phyloP scores from a whole-genome alignment of 2,797 vertebrate genomes.

The Serranus cabrilla region DNA sequence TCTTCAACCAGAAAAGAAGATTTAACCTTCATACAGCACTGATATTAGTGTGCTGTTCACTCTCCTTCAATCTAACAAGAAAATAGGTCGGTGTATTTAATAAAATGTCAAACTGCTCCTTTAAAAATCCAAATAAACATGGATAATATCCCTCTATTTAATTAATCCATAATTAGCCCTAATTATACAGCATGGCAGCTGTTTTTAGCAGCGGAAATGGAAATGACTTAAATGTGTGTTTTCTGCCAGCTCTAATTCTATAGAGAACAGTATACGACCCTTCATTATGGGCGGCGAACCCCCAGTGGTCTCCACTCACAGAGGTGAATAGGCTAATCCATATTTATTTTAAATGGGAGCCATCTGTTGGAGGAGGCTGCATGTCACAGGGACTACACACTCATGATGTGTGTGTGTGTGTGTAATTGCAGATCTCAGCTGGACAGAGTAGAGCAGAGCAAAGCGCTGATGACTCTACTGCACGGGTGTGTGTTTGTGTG shows the following conservation, averaged over 20 bases:
- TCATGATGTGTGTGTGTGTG: conserved; percentile 13
- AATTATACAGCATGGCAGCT: conserved; percentile 19
- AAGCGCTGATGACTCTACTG: conserved; percentile 58
- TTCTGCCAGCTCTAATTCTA: conserved; percentile 32
- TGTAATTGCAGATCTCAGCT: conserved; percentile 62
- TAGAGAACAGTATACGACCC: conserved; percentile 40
- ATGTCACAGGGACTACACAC: conserved; percentile 56
- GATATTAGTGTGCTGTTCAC: too few relatives aligned
- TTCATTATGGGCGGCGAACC: conserved; percentile 51
- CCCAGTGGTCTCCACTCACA: conserved; percentile 47
- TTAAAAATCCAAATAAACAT: conserved; percentile 1
- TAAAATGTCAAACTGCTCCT: not conserved
- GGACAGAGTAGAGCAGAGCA: conserved; percentile 46
- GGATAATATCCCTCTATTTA: not conserved
- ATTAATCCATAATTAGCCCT: conserved; percentile 1
- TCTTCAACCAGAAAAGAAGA: too few relatives aligned
- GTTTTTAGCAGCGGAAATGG: conserved; percentile 14
- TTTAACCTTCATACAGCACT: too few relatives aligned
- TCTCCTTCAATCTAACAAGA: too few relatives aligned
- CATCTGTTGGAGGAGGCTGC: conserved; percentile 74
- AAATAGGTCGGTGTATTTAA: not conserved
- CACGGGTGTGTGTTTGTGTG: conserved; percentile 28
- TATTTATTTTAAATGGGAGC: conserved; percentile 79
- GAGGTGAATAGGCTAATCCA: conserved; percentile 77
- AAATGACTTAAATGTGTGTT: conserved; percentile 23